Evolutionary conservation across 2,113 vertebrate genomes (phyloP).

Genomic region (Piliocolobus tephrosceles): DNA sequence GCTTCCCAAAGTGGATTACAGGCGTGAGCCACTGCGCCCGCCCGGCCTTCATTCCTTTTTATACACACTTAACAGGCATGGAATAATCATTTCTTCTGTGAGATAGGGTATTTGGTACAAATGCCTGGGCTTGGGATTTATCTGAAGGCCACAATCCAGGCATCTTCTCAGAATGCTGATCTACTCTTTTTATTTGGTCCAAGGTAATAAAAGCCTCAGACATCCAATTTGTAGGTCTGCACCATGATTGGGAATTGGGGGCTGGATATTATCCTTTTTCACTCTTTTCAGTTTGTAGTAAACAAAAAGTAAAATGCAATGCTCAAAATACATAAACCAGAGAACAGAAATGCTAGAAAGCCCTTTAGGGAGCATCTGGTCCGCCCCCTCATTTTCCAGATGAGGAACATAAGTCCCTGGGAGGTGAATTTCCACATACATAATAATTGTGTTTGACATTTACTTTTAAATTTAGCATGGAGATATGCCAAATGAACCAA

Average conservation of each 20-base stretch:
- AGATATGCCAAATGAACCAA: slow-evolving; percentile 42
- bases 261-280: not conserved
- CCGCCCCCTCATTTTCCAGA: slow-evolving; percentile 32
- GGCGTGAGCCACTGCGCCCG: too few relatives aligned
- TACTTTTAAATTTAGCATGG: slow-evolving; percentile 57
- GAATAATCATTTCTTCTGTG: not conserved
- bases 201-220: slow-evolving; percentile 21
- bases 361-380: slow-evolving; percentile 47
- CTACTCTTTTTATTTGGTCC: slow-evolving; percentile 7
- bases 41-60: not conserved
- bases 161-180: not conserved
- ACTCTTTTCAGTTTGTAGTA: slow-evolving; percentile 34
- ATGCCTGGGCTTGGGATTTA: not conserved
- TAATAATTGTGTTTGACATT: slow-evolving; percentile 39
- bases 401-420: not conserved
- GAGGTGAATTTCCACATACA: slow-evolving; percentile 40
- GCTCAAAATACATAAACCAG: slow-evolving; percentile 40
- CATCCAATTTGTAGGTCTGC: not conserved
- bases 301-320: slow-evolving; percentile 50
- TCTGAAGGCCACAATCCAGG: not conserved
- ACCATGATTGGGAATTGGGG: not conserved
- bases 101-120: not conserved
- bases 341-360: slow-evolving; percentile 1
- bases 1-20: too few relatives aligned
- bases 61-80: not conserved